phyloP scores from a whole-genome alignment of 2,888 invertebrate genomes.

The Meliscaeva auricollis region DNA sequence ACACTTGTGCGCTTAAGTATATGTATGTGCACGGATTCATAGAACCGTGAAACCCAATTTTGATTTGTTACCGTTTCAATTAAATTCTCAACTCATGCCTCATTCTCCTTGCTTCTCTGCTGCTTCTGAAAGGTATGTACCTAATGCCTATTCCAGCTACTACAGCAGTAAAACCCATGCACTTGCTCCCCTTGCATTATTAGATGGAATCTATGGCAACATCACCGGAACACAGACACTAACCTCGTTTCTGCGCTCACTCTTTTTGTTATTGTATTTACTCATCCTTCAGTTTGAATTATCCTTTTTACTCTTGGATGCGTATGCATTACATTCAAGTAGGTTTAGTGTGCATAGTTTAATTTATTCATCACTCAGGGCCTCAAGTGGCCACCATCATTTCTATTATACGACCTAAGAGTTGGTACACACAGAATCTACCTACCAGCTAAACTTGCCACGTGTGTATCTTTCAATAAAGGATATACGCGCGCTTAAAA shows the following conservation, averaged over 20 bases:
- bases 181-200: conserved; percentile 28
- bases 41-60: conserved; percentile 73
- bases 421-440: neutral
- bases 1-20: conserved; percentile 16
- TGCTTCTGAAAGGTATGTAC: too few relatives aligned
- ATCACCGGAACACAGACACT: conserved; percentile 11
- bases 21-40: conserved; percentile 19
- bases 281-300: conserved; percentile 61
- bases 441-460: conserved; percentile 10
- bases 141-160: neutral
- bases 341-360: conserved; percentile 46
- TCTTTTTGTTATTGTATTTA: conserved; percentile 51
- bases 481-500: conserved; percentile 47
- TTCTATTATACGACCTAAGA: neutral
- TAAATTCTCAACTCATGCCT: conserved; percentile 49
- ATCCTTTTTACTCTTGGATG: conserved; percentile 58
- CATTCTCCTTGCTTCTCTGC: neutral
- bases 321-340: conserved; percentile 52
- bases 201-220: neutral
- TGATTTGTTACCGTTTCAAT: conserved; percentile 75
- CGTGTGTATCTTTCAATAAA: conserved; percentile 49
- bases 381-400: conserved; percentile 56
- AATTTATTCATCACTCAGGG: conserved; percentile 50
- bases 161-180: conserved; percentile 14
- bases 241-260: conserved; percentile 10